Base-by-base conservation (phyloP, 2,113 vertebrate species). In the Columbina picui region DNA sequence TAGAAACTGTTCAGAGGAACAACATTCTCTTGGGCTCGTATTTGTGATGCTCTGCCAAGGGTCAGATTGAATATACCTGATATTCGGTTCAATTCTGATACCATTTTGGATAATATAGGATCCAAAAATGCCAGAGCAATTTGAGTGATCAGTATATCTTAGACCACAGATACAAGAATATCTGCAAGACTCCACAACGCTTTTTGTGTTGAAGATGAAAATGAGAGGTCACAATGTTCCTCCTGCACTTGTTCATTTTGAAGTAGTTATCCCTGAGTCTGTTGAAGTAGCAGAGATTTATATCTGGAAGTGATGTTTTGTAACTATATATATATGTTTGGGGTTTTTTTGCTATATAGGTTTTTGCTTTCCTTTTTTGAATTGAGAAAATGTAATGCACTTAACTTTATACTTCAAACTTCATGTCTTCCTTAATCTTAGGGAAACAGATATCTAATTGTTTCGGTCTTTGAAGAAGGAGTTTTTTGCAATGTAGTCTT, bases 41-140 rank as follows among this genome's bases (percentile, higher is more conserved):
- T 52, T 73, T 57, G 8, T 52, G 26, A 63, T 9, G 25, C 7
- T 41, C 32, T 80, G 29, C 1, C 26, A 56, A 70, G 5, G 12
- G 19, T 17, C 17, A 27, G 3, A 10, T 12, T 49, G 17, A 80
- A 55, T 34, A 23, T 4, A 39, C 3, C 14, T 30, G 25, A 32
- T 68, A 45, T 20, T 64, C 21, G 36, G 29, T 18, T 60, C 29
- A 50, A 56, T 81, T 16, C 11, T 81, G 60, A 77, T 8, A 3
- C 3, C 13, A n/a, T 14, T 87, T 78, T 67, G 14, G 25, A 38
- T 7, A 39, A 15, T 6, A 57, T 25, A 82, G 61, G 26, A 61
- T 67, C 20, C 29, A 67, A 91, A 68, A 64, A 22, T 61, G 1
- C 3, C 10, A 39, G 14, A 56, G 14, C 0, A 0, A 20, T 43